Evolutionary conservation across 2,797 vertebrate genomes (phyloP).

Genomic region (Molothrus aeneus): DNA sequence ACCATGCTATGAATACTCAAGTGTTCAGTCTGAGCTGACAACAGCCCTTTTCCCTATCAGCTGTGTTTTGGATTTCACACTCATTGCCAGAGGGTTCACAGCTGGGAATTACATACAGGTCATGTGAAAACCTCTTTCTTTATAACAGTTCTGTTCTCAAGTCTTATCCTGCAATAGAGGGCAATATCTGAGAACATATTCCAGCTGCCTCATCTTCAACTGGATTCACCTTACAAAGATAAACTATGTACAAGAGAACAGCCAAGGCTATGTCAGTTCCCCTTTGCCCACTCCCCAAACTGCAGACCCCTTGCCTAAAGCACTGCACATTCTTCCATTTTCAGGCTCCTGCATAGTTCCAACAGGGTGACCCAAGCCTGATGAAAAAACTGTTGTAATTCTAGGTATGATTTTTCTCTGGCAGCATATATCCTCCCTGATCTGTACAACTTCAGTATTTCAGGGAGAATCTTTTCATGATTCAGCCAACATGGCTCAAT

Average conservation of each 20-base stretch:
- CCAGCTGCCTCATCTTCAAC: neutral
- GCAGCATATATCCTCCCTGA: neutral
- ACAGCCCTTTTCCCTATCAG: constrained; percentile 50
- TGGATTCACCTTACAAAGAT: neutral
- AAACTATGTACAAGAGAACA: neutral
- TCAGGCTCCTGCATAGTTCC: neutral
- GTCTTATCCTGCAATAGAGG: neutral
- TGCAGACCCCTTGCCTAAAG: neutral
- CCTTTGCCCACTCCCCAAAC: neutral
- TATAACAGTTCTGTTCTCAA: neutral
- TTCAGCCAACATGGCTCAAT: neutral
- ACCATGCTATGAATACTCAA: constrained; percentile 53
- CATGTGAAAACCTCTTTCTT: constrained; percentile 26
- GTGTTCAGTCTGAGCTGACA: constrained; percentile 41
- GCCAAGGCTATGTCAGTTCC: neutral
- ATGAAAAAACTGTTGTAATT: neutral
- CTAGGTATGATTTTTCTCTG: neutral
- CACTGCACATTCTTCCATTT: neutral
- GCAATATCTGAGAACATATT: neutral
- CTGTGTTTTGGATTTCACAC: constrained; percentile 56
- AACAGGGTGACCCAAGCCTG: neutral
- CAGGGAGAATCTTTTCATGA: neutral
- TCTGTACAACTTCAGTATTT: neutral
- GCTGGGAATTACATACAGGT: constrained; percentile 46
- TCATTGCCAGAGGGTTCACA: constrained; percentile 32